Base-by-base conservation (phyloP, 2,113 vertebrate genomes). In the Oriolus oriolus region DNA sequence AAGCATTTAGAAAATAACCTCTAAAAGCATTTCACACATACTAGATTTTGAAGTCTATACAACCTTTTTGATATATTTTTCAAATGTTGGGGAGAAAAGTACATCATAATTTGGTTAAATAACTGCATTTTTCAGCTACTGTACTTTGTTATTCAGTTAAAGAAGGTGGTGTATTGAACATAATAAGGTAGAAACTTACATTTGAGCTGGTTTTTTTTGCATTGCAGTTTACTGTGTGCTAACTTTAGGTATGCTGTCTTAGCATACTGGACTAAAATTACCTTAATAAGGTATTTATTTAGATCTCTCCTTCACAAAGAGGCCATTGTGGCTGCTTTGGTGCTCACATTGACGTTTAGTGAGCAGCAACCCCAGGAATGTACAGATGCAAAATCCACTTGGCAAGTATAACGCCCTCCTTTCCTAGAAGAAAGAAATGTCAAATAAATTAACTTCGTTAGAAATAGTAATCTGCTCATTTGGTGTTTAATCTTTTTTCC, bases 391-490 rank as follows among this genome's bases (percentile, higher is more conserved):
- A 60, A 71, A 64, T 74, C 33, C 33, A 20, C 50, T 93, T 94
- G 82, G 68, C 80, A 87, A 93, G 52, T 76, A 15, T 47, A 87
- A 65, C 7, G 28, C 37, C 75, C 79, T 87, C 60, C 49, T 61
- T 93, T 79, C 71, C 86, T 73, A 78, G 53, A 76, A 81, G 87
- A 96, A 82, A 94, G 89, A 81, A 90, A 97, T 93, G 93, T 96
- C 95, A 96, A 94, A 87, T 95, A 96, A 95, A 96, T 97, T 94
- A 96, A 95, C 82, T 96, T 96, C 30, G n/a, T 83, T 56, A 91
- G 73, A 92, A 87, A 77, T 84, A 96, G 79, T 97, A 90, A 97
- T 97, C 89, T 95, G 47, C 85, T 95, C 87, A 87, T 53, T 95
- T n/a, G n/a, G 56, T 94, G 61, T 93, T 97, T 94, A 93, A 64